These are phyloP conservation scores for Leptinotarsa undecemlineata DNA, from an alignment of 1,140 invertebrate genomes.

Conservation along the genomic window DNA sequence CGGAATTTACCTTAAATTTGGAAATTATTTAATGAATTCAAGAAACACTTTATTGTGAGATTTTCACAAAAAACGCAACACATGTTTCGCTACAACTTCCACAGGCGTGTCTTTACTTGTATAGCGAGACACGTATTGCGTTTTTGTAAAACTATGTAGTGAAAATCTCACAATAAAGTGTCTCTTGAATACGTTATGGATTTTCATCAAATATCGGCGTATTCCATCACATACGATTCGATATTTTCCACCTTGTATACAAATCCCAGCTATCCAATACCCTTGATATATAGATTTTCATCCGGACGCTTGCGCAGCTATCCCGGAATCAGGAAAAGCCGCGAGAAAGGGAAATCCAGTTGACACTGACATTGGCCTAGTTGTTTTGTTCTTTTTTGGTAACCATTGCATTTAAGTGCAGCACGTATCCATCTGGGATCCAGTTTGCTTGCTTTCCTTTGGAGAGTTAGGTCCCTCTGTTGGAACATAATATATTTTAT, in stretches of 20 bases:
- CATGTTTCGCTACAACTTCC: too few relatives aligned
- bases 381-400: slow-evolving; percentile 31
- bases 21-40: too few relatives aligned
- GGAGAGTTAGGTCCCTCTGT: not conserved
- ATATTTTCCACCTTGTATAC: not conserved
- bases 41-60: too few relatives aligned
- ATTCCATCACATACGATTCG: too few relatives aligned
- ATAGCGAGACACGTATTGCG: too few relatives aligned
- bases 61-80: too few relatives aligned
- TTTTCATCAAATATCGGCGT: too few relatives aligned
- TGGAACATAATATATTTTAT: not conserved
- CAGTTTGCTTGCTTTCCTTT: slow-evolving; percentile 16
- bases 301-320: slow-evolving; percentile 3
- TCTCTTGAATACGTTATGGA: too few relatives aligned
- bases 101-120: too few relatives aligned
- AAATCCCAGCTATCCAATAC: not conserved
- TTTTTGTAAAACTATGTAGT: too few relatives aligned
- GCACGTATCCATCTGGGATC: slow-evolving; percentile 22
- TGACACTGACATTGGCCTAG: slow-evolving; percentile 48
- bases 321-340: slow-evolving; percentile 27
- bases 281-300: slow-evolving; percentile 22
- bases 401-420: slow-evolving; percentile 35
- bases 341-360: slow-evolving; percentile 43
- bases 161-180: too few relatives aligned
- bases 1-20: too few relatives aligned